Conservation (phyloP, 2,888 invertebrate species). For the Acanthosepion esculentum region DNA sequence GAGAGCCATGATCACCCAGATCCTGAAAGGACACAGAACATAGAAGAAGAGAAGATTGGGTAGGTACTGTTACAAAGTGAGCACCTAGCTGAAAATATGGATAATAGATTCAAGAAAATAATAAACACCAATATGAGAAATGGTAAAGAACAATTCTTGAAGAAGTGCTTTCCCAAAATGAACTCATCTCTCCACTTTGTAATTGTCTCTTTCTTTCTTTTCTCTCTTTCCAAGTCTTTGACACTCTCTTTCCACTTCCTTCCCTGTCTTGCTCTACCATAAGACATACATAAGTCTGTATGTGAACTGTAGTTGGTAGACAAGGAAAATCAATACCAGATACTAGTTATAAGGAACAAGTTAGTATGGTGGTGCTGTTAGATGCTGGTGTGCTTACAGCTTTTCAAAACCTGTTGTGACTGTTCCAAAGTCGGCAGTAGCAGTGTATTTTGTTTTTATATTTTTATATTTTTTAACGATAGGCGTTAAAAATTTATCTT, state of each 20-base stretch:
- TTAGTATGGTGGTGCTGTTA: neutral
- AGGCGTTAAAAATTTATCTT: neutral
- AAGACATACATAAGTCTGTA: neutral
- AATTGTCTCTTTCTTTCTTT: neutral
- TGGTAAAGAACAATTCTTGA: neutral
- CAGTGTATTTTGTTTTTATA: neutral
- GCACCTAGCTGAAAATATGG: neutral
- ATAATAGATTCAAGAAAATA: no score
- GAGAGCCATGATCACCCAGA: no score
- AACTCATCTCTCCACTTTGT: neutral
- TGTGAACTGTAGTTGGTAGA: neutral
- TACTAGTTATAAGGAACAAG: conserved; percentile 7
- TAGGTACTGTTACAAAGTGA: neutral
- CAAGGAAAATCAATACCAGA: neutral
- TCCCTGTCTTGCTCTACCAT: neutral
- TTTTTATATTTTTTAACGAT: neutral
- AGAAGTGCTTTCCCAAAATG: neutral
- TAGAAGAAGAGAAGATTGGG: neutral
- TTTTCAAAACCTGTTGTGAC: neutral
- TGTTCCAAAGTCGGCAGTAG: neutral
- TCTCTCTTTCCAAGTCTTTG: neutral
- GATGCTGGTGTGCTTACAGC: neutral
- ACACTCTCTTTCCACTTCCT: neutral
- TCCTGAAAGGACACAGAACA: no score
- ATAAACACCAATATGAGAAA: neutral